Percentiles rank a stretch among this genome's conserved stretches.
phyloP scores from a whole-genome alignment of 2,888 invertebrate genomes.

The Stramonita haemastoma region DNA sequence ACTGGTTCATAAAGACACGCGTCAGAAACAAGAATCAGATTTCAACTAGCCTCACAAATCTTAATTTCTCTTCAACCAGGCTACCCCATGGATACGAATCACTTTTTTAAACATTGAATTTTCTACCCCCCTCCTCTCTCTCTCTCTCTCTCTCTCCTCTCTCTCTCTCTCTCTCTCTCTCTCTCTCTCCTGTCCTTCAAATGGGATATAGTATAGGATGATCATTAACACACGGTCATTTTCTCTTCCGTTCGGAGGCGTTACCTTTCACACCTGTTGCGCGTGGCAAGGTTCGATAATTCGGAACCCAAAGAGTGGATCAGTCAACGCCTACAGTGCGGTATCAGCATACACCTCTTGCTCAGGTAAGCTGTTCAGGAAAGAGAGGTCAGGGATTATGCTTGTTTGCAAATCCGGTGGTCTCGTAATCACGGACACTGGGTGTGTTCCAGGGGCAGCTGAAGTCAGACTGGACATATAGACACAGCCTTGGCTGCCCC shows the following conservation, averaged over 20 bases:
- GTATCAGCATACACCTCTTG: neutral
- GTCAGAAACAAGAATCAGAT: neutral
- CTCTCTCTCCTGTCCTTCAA: neutral
- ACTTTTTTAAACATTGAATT: neutral
- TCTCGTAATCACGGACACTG: conserved; percentile 31
- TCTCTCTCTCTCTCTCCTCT: no score
- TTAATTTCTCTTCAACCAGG: neutral
- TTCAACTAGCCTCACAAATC: neutral
- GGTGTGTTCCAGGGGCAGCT: neutral
- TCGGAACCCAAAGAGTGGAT: neutral
- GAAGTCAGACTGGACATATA: conserved; percentile 32
- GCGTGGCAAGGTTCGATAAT: conserved; percentile 22
- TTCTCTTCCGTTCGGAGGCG: neutral
- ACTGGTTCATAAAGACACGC: neutral
- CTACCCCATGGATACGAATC: neutral
- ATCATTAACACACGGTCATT: neutral
- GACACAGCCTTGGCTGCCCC: neutral
- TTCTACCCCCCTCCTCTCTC: neutral
- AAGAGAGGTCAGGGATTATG: conserved; percentile 32
- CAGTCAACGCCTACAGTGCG: neutral
- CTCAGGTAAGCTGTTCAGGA: neutral
- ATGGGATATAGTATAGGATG: neutral
- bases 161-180: no score
- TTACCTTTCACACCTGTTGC: conserved; percentile 8
- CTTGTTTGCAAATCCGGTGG: neutral